Evolutionary conservation across 2,113 vertebrate genomes (phyloP), one percentile per base, ranked within the genome.

Genomic region (Tachuris rubrigastra): DNA sequence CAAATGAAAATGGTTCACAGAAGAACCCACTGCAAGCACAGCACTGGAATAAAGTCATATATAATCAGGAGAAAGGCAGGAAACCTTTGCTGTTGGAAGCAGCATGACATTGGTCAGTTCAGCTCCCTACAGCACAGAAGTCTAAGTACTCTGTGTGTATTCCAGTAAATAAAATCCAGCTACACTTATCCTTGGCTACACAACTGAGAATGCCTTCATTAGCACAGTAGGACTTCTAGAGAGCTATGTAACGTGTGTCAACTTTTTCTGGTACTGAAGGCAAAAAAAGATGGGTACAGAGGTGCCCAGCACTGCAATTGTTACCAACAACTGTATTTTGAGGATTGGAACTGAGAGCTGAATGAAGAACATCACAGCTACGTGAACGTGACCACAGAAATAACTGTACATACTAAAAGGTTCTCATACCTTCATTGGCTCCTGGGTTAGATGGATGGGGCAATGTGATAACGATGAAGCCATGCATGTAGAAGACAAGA

Each of bases 401-500:
- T 85, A 55, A 90, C 39, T 63, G 59, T 76, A 95, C 46, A 60
- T 58, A 90, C 67, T 59, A 52, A 93, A 94, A 81, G 35, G 52
- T 95, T 95, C 88, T 85, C 97, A 80, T 98, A 98, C 98, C 98
- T 98, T 98, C 97, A 63, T 97, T 96, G 97, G 98, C 97, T 98
- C 96, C 97, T 97, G 97, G 92, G 93, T 97, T 96, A 92, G 97
- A 90, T 96, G 97, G 98, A 94, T 96, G 93, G 92, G 77, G 92
- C 75, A 95, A 93, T 74, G 91, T 85, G 94, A 90, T 72, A 96
- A 95, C 53, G 95, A 89, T 86, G 98, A 98, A 98, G 98, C 97
- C 98, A 98, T 98, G 98, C 98, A 98, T 91, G 94, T 75, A 96
- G 96, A 95, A 96, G 94, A 97, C 91, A 98, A 97, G 96, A 97